Conservation (phyloP, 2,797 vertebrate species). For the Zalophus californianus region DNA sequence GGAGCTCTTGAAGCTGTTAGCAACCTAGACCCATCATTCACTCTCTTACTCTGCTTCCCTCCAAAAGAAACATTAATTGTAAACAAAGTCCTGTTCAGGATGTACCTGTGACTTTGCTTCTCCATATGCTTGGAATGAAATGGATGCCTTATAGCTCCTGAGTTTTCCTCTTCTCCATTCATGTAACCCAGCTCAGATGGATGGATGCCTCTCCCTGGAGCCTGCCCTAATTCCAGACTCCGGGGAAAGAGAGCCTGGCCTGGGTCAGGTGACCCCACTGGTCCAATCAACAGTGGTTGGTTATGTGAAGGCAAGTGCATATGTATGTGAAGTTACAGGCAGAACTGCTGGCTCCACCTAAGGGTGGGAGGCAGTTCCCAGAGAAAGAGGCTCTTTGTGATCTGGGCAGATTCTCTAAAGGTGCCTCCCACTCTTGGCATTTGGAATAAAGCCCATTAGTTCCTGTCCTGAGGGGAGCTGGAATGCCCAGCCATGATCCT, state of each 20-base stretch:
- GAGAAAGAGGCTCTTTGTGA: not conserved
- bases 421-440: not conserved
- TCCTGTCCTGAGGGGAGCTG: not conserved
- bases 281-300: not conserved
- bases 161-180: not conserved
- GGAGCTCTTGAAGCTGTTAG: not conserved
- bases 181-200: not conserved
- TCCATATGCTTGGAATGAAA: not conserved
- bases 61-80: not conserved
- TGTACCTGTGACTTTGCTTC: not conserved
- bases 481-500: not conserved
- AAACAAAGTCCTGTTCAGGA: not conserved
- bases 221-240: not conserved
- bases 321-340: not conserved
- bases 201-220: not conserved
- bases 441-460: not conserved
- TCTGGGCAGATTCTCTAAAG: not conserved
- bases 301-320: not conserved
- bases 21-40: not conserved
- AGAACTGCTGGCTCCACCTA: not conserved
- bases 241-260: not conserved
- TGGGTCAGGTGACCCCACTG: not conserved
- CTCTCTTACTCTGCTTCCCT: not conserved
- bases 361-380: not conserved
- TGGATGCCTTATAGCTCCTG: not conserved